phyloP scores from a whole-genome alignment of 2,888 invertebrate genomes.

The Stictocephala bisonia region DNA sequence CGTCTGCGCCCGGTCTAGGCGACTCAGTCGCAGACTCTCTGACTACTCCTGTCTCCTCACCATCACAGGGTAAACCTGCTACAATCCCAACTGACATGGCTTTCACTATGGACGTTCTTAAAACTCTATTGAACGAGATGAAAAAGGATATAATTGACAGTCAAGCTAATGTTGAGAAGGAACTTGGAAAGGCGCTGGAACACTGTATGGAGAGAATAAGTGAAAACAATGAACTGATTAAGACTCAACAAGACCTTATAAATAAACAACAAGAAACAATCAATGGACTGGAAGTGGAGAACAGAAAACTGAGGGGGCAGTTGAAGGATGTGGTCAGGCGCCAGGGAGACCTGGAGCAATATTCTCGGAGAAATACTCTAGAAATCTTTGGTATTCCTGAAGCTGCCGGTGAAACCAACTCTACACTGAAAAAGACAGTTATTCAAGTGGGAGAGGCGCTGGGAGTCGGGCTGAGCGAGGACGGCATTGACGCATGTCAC shows the following conservation, averaged over 20 bases:
- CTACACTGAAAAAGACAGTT: not conserved
- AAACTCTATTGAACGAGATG: not conserved
- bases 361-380: constrained; percentile 15
- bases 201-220: not conserved
- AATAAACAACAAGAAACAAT: constrained; percentile 23
- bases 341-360: constrained; percentile 16
- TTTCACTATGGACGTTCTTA: not conserved
- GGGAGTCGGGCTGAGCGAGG: not conserved
- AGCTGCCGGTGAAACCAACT: not conserved
- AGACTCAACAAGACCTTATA: constrained; percentile 17
- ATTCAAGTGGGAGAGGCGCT: not conserved
- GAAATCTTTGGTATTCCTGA: constrained; percentile 24
- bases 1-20: too few relatives aligned
- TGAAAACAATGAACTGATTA: constrained; percentile 1
- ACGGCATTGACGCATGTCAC: constrained; percentile 24
- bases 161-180: not conserved
- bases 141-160: constrained; percentile 26
- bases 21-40: too few relatives aligned
- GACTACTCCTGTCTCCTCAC: too few relatives aligned
- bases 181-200: constrained; percentile 5
- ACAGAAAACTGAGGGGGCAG: not conserved
- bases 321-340: not conserved
- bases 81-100: too few relatives aligned
- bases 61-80: too few relatives aligned
- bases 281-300: not conserved